Evolutionary conservation across 2,113 vertebrate species (phyloP).

Genomic region (Ptychochromis oligacanthus): DNA sequence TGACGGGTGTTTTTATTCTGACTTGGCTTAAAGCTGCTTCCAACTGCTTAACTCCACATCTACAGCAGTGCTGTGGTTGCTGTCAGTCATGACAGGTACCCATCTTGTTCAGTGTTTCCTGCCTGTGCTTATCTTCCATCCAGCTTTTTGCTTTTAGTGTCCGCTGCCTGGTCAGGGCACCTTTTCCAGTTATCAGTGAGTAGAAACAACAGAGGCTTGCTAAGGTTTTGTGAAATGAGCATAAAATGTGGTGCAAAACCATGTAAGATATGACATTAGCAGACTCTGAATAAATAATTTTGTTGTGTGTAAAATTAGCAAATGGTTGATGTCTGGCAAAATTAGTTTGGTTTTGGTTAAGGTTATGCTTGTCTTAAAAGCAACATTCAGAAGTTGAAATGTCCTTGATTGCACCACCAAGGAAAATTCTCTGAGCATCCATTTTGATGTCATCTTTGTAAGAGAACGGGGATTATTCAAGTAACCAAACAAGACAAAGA

Average conservation of each 20-base stretch:
- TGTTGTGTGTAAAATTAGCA: constrained; percentile 8
- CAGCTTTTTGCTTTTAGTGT: constrained; percentile 66
- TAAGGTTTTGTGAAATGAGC: constrained; percentile 45
- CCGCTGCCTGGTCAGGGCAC: constrained; percentile 44
- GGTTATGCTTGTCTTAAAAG: neutral
- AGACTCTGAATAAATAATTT: neutral
- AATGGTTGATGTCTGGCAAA: neutral
- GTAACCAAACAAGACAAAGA: neutral
- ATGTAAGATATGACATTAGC: neutral
- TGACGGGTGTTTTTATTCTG: constrained; percentile 33
- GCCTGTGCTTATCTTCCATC: constrained; percentile 76
- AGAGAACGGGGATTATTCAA: neutral
- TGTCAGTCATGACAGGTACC: constrained; percentile 39
- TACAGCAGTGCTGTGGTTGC: constrained; percentile 36
- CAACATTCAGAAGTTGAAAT: neutral
- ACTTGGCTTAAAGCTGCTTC: constrained; percentile 56
- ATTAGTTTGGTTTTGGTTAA: neutral
- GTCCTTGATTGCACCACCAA: neutral
- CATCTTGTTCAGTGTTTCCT: constrained; percentile 73
- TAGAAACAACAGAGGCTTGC: neutral
- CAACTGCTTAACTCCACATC: constrained; percentile 36
- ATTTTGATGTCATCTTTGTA: neutral
- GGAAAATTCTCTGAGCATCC: neutral
- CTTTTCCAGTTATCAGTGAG: constrained; percentile 7
- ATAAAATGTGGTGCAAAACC: constrained; percentile 10